Evolutionary conservation across 2,113 vertebrate species (phyloP).

Genomic region (Balaenoptera acutorostrata): DNA sequence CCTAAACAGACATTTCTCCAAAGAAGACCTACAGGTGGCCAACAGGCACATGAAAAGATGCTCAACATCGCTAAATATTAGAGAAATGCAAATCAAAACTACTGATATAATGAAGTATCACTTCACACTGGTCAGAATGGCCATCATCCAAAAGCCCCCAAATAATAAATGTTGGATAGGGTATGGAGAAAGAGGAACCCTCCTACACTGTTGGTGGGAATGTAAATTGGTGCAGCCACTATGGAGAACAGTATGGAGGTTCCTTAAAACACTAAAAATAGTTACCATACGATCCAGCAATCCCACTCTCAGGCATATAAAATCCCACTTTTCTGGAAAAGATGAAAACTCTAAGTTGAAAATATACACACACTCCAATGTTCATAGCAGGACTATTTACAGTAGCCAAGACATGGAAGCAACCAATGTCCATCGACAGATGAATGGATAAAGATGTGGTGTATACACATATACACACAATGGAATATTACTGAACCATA

Average conservation of each 20-base stretch:
- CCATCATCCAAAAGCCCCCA: neutral
- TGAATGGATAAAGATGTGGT: too few relatives aligned
- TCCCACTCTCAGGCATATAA: neutral
- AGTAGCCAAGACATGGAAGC: too few relatives aligned
- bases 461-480: too few relatives aligned
- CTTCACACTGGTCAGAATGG: neutral
- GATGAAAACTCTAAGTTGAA: neutral
- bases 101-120: neutral
- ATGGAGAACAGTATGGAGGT: neutral
- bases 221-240: neutral
- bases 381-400: too few relatives aligned
- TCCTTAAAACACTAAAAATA: neutral
- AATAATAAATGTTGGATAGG: neutral
- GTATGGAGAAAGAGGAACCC: neutral
- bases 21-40: neutral
- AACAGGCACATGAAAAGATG: neutral
- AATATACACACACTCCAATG: neutral
- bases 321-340: neutral
- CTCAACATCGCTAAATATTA: neutral
- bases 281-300: neutral
- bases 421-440: too few relatives aligned
- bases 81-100: neutral
- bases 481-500: too few relatives aligned
- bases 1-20: neutral
- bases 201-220: neutral